Base-by-base conservation (phyloP, 1,140 invertebrate species). In the Nephila pilipes region DNA sequence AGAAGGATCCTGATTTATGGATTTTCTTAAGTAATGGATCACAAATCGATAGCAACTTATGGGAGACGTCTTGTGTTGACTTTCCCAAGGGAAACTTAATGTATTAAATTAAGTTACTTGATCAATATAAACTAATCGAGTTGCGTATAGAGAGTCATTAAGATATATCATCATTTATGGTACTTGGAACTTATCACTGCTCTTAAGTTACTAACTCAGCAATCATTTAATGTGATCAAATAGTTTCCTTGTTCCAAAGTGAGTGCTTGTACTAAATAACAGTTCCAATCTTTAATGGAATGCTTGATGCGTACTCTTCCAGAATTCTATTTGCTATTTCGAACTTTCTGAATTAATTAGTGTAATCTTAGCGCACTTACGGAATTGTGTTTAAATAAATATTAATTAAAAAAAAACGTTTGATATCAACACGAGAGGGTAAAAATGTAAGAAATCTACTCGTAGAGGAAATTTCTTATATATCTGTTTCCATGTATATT, bases 11-110 rank as follows among this genome's bases (percentile, higher is more conserved):
- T 81, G 80, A 81, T 81, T 81, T 81, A 81, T 81, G 80, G 38
- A 81, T 81, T 55, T 55, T 25, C 80, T 81, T 81, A 81, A 81
- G 38, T 54, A 81, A 81, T 81, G 80, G 80, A 55, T 81, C 80
- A 81, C 80, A 81, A 81, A 81, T 81, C 80, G 46, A 81, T 81
- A 22, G 80, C 22, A 14, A 54, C 38, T 81, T 81, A 81, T 81
- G 80, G 80, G 8, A 38, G 80, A 81, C 46, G 80, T 55, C 80
- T 81, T 81, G 0, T 81, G 80, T 81, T 81, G 25, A 81, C 46
- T 81, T 29, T 81, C 46, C 80, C 80, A 81, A 25, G 80, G 69
- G 29, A 29, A 32, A 32, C 25, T 32, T 6, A 75, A 81, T 81
- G 36, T 25, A 54, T 55, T 46, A 81, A 54, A 81, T 81, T 81